phyloP scores from a whole-genome alignment of 2,888 invertebrate species.

The Alcis repandata region DNA sequence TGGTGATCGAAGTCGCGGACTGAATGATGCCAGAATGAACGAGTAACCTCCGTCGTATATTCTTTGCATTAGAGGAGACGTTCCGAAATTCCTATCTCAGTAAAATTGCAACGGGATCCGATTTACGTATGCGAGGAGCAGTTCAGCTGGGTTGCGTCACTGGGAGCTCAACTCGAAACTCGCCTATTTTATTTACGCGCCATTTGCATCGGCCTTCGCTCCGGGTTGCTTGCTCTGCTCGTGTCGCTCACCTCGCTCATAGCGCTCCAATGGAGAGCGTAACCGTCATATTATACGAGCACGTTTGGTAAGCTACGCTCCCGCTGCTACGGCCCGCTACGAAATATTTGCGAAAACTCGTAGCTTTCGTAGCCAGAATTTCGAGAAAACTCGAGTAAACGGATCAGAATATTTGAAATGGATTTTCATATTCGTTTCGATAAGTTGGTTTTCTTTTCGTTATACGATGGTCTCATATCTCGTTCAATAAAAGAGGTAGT shows the following conservation, averaged over 20 bases:
- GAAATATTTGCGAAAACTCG: slow-evolving; percentile 30
- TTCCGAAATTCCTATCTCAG: slow-evolving; percentile 15
- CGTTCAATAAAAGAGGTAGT: background rate
- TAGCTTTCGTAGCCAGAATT: slow-evolving; percentile 28
- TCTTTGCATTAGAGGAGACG: background rate
- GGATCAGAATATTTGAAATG: slow-evolving; percentile 40
- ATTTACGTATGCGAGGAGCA: slow-evolving; percentile 32
- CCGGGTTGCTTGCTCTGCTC: slow-evolving; percentile 49
- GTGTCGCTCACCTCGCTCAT: slow-evolving; percentile 50
- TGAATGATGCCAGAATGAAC: too few species aligned
- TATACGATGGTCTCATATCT: background rate
- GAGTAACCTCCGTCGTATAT: background rate
- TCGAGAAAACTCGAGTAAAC: slow-evolving; percentile 38
- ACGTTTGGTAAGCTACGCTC: slow-evolving; percentile 34
- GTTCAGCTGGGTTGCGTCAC: slow-evolving; percentile 35
- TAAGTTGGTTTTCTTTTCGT: slow-evolving; percentile 25
- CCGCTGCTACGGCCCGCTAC: slow-evolving; percentile 16
- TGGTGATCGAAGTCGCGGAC: too few species aligned
- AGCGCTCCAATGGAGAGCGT: slow-evolving; percentile 51
- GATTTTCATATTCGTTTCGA: slow-evolving; percentile 37
- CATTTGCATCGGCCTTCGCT: slow-evolving; percentile 66
- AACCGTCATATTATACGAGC: slow-evolving; percentile 35
- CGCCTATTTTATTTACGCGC: slow-evolving; percentile 79
- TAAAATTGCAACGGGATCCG: slow-evolving; percentile 22
- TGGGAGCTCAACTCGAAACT: slow-evolving; percentile 43